Evolutionary conservation across 2,797 vertebrate species (phyloP).

Genomic region (Pitangus sulphuratus): DNA sequence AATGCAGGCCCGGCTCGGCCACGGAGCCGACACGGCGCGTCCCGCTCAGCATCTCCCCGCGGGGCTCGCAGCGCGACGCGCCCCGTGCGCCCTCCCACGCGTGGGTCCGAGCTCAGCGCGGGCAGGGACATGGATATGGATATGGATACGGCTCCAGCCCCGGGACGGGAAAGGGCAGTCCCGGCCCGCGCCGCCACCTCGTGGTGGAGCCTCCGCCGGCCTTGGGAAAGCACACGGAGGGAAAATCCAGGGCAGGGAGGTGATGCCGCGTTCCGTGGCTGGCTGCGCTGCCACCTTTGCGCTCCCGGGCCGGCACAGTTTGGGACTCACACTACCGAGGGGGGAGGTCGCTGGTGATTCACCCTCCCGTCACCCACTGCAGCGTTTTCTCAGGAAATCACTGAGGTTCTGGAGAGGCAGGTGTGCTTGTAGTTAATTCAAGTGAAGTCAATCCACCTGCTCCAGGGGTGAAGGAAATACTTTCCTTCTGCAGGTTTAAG

Average conservation of each 20-base stretch:
- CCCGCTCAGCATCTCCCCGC: too few species aligned
- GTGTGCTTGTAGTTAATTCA: background rate
- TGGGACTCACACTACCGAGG: rapidly evolving
- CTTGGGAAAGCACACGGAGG: rapidly evolving
- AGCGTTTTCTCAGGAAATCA: background rate
- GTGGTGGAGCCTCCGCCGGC: rapidly evolving
- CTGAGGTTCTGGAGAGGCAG: background rate
- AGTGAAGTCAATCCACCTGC: background rate
- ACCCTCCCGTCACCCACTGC: rapidly evolving
- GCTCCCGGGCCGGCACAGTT: rapidly evolving
- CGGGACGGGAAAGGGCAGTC: background rate
- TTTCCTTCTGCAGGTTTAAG: background rate
- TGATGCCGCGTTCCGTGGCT: rapidly evolving
- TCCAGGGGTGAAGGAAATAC: background rate
- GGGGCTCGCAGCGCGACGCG: rapidly evolving
- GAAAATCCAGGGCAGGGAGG: rapidly evolving
- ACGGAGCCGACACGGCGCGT: background rate
- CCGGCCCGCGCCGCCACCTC: background rate
- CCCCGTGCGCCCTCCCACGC: rapidly evolving
- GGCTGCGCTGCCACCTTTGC: rapidly evolving
- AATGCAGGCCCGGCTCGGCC: rapidly evolving
- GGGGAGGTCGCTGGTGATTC: background rate
- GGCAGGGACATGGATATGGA: background rate
- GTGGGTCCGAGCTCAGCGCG: too few species aligned
- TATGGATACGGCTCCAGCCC: background rate